phyloP scores from a whole-genome alignment of 2,797 vertebrate genomes.

The Diglossa cyanea region DNA sequence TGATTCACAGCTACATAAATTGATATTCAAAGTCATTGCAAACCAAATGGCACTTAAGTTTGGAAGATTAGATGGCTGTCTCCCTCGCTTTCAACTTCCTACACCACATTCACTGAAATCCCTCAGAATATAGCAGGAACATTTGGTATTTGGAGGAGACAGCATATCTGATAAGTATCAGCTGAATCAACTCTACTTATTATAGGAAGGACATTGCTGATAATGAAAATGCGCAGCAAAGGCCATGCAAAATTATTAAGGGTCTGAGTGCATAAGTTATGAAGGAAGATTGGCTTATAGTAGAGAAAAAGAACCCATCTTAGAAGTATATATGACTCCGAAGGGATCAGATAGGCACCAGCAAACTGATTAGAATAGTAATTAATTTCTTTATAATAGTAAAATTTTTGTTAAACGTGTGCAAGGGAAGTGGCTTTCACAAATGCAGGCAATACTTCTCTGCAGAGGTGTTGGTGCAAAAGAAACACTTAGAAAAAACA shows the following conservation, averaged over 20 bases:
- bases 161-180: conserved; percentile 59
- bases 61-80: background rate
- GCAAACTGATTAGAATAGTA: conserved; percentile 15
- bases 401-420: background rate
- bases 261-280: conserved; percentile 50
- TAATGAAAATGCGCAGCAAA: conserved; percentile 39
- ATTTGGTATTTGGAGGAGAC: conserved; percentile 47
- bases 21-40: background rate
- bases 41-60: background rate
- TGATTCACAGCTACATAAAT: background rate
- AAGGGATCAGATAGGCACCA: background rate
- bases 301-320: conserved; percentile 5
- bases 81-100: background rate
- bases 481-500: background rate
- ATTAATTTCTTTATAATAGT: conserved; percentile 19
- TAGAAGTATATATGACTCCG: background rate
- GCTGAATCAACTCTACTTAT: conserved; percentile 59
- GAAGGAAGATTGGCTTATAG: conserved; percentile 34
- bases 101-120: background rate
- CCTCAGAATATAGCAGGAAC: conserved; percentile 29
- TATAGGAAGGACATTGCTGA: conserved; percentile 52
- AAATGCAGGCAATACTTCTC: background rate
- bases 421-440: background rate
- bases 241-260: conserved; percentile 50
- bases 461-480: background rate